Conservation (phyloP, 2,113 vertebrate species). For the Gadus chalcogrammus region DNA sequence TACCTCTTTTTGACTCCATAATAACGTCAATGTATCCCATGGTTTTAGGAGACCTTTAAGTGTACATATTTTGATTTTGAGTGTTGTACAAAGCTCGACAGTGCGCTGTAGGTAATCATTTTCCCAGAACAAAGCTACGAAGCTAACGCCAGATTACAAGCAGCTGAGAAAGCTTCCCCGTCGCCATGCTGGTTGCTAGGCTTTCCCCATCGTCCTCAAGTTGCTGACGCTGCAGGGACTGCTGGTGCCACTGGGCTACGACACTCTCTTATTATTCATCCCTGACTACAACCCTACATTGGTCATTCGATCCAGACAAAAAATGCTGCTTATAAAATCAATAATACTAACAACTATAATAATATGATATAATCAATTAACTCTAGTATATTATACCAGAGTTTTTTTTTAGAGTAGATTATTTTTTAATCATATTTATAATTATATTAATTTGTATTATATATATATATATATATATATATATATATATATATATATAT, state of each 20-base stretch:
- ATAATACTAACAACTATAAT: too few relatives aligned
- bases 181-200: slow-evolving; percentile 78
- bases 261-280: too few relatives aligned
- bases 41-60: slow-evolving; percentile 22
- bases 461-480: neutral
- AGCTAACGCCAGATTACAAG: slow-evolving; percentile 27
- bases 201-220: neutral
- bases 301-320: too few relatives aligned
- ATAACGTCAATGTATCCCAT: slow-evolving; percentile 49
- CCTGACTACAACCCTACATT: too few relatives aligned
- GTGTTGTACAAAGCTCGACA: slow-evolving; percentile 4
- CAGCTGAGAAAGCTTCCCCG: slow-evolving; percentile 55
- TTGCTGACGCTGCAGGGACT: neutral
- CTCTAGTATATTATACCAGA: too few relatives aligned
- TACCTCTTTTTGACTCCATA: slow-evolving; percentile 65
- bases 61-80: neutral
- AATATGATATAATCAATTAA: too few relatives aligned
- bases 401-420: too few relatives aligned
- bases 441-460: neutral
- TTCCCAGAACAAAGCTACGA: neutral
- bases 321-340: too few relatives aligned
- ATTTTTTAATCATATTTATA: too few relatives aligned
- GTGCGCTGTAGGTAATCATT: slow-evolving; percentile 29
- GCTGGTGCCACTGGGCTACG: neutral
- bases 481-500: neutral